Base-by-base conservation (phyloP, 2,113 vertebrate genomes). In the Miniopterus natalensis region DNA sequence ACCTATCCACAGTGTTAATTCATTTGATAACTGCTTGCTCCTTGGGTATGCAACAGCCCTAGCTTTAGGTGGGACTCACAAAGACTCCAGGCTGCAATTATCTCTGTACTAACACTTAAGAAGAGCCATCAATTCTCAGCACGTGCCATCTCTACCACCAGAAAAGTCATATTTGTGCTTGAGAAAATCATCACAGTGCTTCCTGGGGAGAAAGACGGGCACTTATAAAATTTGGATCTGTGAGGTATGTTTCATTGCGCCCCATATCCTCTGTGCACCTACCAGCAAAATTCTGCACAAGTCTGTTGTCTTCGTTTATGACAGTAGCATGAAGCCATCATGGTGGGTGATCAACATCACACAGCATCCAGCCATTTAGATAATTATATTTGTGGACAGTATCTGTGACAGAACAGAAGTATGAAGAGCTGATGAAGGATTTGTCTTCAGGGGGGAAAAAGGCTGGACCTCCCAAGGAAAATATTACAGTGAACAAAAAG, bases 351-450 rank as follows among this genome's bases (percentile, higher is more conserved):
- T 83, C 83, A 86, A 0, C 53, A 36, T 78, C 75, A 92, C 65
- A 75, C 13, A 80, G 36, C 90, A 92, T 47, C 84, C 63, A 93
- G 25, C 36, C 65, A 20, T 87, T 92, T 83, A 87, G n/a, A 53
- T 86, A 80, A 57, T 45, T 29, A 3, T 70, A 36, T 83, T 88
- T 88, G 73, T 88, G 96, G 53, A 84, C 36, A 47, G 15, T 81
- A 66, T 88, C 57, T 89, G 31, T 93, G 70, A 91, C 36, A n/a
- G 55, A 68, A 51, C 14, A 86, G 45, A 94, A 86, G 13, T 77
- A 89, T 11, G n/a, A 94, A 94, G 68, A 96, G 25, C 81, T 83
- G 63, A 47, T 90, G 36, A 77, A 95, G 65, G 29, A 83, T 88
- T 95, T 31, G 25, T 94, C 94, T 84, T 68, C 84, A 45, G 80